phyloP scores from a whole-genome alignment of 2,888 invertebrate species.

The Brachycybe producta region DNA sequence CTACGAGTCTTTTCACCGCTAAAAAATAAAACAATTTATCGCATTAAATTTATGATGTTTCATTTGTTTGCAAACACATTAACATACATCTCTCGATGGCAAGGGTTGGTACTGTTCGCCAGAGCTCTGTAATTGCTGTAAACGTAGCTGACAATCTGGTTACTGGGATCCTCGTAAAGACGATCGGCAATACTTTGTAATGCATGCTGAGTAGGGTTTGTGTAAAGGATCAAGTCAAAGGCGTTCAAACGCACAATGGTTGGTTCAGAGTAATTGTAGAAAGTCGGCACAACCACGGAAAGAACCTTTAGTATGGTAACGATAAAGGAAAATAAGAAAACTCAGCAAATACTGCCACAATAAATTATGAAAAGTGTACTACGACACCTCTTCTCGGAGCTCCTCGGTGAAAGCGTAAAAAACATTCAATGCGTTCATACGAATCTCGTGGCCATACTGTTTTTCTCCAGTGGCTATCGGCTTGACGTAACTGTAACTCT shows the following conservation, averaged over 20 bases:
- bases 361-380: too few species aligned
- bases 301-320: slow-evolving; percentile 18
- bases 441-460: slow-evolving; percentile 19
- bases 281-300: slow-evolving; percentile 26
- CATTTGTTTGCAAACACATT: not conserved
- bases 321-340: not conserved
- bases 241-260: slow-evolving; percentile 29
- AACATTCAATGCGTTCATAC: slow-evolving; percentile 26
- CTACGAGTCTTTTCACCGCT: not conserved
- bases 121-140: slow-evolving; percentile 21
- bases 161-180: slow-evolving; percentile 22
- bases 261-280: slow-evolving; percentile 26
- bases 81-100: slow-evolving; percentile 13
- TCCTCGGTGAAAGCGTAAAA: slow-evolving; percentile 22
- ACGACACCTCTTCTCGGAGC: slow-evolving; percentile 21
- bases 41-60: not conserved
- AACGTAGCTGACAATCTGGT: slow-evolving; percentile 24
- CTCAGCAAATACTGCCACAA: not conserved
- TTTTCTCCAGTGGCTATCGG: slow-evolving; percentile 23
- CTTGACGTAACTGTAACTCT: slow-evolving; percentile 24
- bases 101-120: slow-evolving; percentile 24
- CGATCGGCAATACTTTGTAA: slow-evolving; percentile 27
- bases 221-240: slow-evolving; percentile 23
- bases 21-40: not conserved
- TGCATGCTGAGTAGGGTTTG: slow-evolving; percentile 22